A percentile compares a stretch with the other conserved stretches of the same genome.
Evolutionary conservation across 2,113 vertebrate genomes (phyloP).

Genomic region (Pelusios castaneus): DNA sequence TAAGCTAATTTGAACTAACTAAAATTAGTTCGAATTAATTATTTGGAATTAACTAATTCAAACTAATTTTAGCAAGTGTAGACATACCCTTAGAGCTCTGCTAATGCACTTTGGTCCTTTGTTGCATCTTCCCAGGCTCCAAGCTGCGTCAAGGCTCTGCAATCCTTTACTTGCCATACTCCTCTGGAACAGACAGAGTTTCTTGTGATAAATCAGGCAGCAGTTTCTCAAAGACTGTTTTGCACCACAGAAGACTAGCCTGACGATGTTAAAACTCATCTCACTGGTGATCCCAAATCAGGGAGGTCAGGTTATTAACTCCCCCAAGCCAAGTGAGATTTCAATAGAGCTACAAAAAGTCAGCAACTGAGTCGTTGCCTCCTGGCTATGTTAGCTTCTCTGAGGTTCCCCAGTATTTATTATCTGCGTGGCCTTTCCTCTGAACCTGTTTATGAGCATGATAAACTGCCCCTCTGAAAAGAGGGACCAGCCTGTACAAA

Average conservation of each 20-base stretch:
- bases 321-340: rapidly evolving
- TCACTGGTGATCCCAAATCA: not conserved
- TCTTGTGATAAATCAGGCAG: not conserved
- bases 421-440: not conserved
- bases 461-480: slow-evolving; percentile 41
- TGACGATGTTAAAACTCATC: not conserved
- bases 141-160: not conserved
- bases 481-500: slow-evolving; percentile 35
- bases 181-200: not conserved
- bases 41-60: too few relatives aligned
- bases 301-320: not conserved
- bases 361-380: not conserved
- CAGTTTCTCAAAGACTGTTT: not conserved
- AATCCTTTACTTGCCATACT: not conserved
- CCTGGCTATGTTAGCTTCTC: not conserved
- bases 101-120: not conserved
- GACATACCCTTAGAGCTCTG: not conserved
- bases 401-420: not conserved
- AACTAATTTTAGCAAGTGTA: too few relatives aligned
- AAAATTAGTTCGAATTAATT: too few relatives aligned
- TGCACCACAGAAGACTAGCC: not conserved
- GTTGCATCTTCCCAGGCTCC: not conserved
- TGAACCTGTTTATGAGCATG: slow-evolving; percentile 25
- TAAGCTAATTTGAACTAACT: too few relatives aligned
- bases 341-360: not conserved